Evolutionary conservation across 2,797 vertebrate species (phyloP).

Genomic region (Champsocephalus esox): DNA sequence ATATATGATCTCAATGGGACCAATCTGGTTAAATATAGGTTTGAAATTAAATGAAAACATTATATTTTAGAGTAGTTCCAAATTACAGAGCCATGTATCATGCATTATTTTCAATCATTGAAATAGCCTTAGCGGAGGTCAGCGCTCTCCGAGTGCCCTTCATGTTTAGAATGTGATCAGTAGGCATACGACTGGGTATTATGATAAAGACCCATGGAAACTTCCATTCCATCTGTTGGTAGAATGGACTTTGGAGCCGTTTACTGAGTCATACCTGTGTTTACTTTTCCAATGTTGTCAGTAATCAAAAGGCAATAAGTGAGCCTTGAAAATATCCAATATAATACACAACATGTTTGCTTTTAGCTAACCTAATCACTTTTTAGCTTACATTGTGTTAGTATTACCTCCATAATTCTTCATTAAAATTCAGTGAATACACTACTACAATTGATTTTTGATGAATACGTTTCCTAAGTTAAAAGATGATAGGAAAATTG

Average conservation of each 20-base stretch:
- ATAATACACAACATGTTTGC: neutral
- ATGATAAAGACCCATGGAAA: constrained; percentile 8
- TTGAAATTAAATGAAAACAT: no score
- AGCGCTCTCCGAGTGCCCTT: no score
- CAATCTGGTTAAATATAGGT: no score
- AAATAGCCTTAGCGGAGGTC: no score
- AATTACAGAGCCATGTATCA: no score
- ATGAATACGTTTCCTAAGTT: neutral
- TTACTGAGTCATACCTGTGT: constrained; percentile 43
- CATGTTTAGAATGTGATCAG: neutral
- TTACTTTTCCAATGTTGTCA: constrained; percentile 33
- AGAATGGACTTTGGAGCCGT: constrained; percentile 63
- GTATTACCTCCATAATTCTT: neutral
- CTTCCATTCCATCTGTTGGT: neutral
- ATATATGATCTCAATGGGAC: no score
- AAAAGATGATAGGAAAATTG: neutral
- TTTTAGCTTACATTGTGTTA: neutral
- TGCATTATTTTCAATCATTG: no score
- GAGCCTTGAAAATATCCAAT: neutral
- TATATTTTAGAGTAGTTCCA: no score
- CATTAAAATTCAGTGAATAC: neutral
- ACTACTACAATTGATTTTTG: neutral
- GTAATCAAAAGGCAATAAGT: neutral
- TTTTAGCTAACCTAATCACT: neutral
- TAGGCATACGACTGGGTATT: neutral